A percentile compares a stretch with the other conserved stretches of the same genome.
Evolutionary conservation across 1,140 invertebrate genomes (phyloP).

Genomic region (Danaus melanippus): DNA sequence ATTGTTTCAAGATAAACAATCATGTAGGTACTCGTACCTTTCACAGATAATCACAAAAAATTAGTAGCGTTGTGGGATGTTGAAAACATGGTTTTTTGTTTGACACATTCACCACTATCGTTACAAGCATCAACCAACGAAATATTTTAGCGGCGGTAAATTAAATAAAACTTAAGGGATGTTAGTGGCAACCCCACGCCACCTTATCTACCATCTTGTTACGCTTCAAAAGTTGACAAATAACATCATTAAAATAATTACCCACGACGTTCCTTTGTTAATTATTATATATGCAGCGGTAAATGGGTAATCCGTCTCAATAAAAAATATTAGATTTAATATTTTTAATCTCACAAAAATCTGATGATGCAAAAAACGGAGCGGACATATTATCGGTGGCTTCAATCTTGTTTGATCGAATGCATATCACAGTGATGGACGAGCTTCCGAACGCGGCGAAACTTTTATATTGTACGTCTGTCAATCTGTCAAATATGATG

Average conservation of each 20-base stretch:
- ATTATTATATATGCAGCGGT: not conserved
- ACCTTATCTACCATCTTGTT: slow-evolving; percentile 23
- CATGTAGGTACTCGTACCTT: too few relatives aligned
- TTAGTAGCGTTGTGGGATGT: slow-evolving; percentile 1
- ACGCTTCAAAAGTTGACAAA: slow-evolving; percentile 1
- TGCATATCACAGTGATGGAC: slow-evolving; percentile 53
- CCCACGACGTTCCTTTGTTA: slow-evolving; percentile 1
- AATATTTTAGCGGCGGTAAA: too few relatives aligned
- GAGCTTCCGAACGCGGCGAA: slow-evolving; percentile 48
- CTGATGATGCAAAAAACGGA: slow-evolving; percentile 24
- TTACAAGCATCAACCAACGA: slow-evolving; percentile 18
- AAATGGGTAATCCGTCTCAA: not conserved
- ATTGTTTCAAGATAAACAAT: too few relatives aligned
- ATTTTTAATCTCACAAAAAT: not conserved
- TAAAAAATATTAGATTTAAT: slow-evolving; percentile 2
- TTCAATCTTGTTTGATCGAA: slow-evolving; percentile 61
- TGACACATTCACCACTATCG: slow-evolving; percentile 33
- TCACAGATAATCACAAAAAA: slow-evolving; percentile 18
- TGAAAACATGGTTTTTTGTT: slow-evolving; percentile 19
- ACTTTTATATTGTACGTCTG: slow-evolving; percentile 39
- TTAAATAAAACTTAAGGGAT: too few relatives aligned
- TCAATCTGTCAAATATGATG: slow-evolving; percentile 31
- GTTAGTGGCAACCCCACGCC: not conserved
- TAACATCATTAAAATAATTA: not conserved
- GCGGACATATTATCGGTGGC: slow-evolving; percentile 28